phyloP scores from a whole-genome alignment of 1,140 invertebrate species.

The Saccostrea cuccullata region DNA sequence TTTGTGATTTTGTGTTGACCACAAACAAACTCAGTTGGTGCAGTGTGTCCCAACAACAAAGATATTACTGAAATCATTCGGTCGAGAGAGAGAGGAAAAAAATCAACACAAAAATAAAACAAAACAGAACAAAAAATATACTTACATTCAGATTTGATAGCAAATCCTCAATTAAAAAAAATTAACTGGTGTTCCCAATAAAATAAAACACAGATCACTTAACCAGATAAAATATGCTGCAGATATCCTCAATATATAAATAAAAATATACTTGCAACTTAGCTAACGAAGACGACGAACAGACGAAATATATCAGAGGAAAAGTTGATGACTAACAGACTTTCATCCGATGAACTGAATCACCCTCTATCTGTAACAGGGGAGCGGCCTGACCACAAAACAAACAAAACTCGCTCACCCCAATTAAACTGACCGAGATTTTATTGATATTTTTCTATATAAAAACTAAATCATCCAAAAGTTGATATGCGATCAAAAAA shows the following conservation, averaged over 20 bases:
- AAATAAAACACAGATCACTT: background rate
- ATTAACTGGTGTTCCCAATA: background rate
- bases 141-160: background rate
- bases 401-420: slow-evolving; percentile 16
- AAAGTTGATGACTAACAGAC: slow-evolving; percentile 23
- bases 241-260: background rate
- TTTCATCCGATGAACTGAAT: background rate
- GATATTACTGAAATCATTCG: background rate
- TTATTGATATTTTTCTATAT: background rate
- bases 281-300: background rate
- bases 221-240: background rate
- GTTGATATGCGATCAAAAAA: background rate
- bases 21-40: background rate
- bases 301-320: background rate
- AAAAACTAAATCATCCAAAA: background rate
- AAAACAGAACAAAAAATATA: background rate
- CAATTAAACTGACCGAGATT: slow-evolving; percentile 13
- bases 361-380: background rate
- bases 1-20: background rate
- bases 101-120: background rate
- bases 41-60: background rate
- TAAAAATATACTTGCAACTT: background rate
- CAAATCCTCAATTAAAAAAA: too few species aligned
- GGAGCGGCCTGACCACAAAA: slow-evolving; percentile 6
- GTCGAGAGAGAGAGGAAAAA: background rate